Percentiles rank a stretch among this genome's conserved stretches.
Conservation (phyloP, 2,113 vertebrate species). For the Spilogale gracilis region DNA sequence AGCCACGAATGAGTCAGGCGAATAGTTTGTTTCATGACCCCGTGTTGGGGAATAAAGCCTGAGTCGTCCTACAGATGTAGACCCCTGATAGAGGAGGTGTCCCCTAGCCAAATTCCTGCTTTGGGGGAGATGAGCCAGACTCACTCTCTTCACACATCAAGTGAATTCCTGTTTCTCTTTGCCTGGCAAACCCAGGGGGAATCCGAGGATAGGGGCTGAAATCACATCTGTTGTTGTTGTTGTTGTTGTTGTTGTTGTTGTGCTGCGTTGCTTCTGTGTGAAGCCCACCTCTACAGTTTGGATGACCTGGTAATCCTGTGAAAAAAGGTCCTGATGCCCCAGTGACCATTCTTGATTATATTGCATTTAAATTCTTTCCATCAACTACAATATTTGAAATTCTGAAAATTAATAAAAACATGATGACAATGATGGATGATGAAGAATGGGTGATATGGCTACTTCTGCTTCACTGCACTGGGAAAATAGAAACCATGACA, state of each 20-base stretch:
- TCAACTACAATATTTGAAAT: slow-evolving; percentile 54
- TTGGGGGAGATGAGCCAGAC: background rate
- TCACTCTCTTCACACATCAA: slow-evolving; percentile 58
- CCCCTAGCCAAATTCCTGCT: background rate
- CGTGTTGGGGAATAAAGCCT: slow-evolving; percentile 42
- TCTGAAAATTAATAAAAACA: slow-evolving; percentile 67
- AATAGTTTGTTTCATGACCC: slow-evolving; percentile 60
- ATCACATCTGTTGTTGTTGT: background rate
- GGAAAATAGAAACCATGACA: background rate
- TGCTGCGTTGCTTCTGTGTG: background rate
- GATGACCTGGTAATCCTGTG: slow-evolving; percentile 63
- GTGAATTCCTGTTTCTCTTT: slow-evolving; percentile 51
- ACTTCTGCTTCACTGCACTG: background rate
- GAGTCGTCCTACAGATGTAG: slow-evolving; percentile 27
- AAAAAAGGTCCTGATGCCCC: slow-evolving; percentile 62
- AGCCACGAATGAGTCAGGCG: slow-evolving; percentile 62
- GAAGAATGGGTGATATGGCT: background rate
- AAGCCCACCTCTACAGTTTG: slow-evolving; percentile 70
- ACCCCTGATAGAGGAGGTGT: slow-evolving; percentile 24
- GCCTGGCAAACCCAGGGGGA: slow-evolving; percentile 59
- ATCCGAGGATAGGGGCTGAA: background rate
- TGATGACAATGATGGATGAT: background rate
- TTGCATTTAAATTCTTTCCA: slow-evolving; percentile 73
- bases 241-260: slow-evolving; percentile 5
- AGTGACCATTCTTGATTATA: slow-evolving; percentile 59